Evolutionary conservation across 2,797 vertebrate genomes (phyloP), one percentile per base, ranked within the genome.

Genomic region (Platalea minor): DNA sequence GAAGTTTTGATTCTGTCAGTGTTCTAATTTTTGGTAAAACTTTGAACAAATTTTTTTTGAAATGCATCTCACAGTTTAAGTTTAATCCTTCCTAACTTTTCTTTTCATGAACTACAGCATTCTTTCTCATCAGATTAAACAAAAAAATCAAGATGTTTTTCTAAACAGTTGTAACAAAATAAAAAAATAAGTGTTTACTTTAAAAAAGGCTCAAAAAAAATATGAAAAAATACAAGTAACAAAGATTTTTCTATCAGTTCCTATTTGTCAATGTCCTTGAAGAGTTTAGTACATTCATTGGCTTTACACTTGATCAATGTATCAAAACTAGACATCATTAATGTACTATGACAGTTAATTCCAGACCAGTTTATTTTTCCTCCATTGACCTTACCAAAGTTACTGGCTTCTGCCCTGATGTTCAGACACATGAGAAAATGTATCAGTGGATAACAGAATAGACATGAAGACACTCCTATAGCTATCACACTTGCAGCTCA

Each of bases 281-380:
- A 45, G 29, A 60, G 24, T 64, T 70, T 73, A 73, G 29, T 61
- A 37, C 6, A 5, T 63, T 77, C 21, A 46, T 53, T 63, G 26
- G 2, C 7, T 93, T 93, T 73, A 33, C 8, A 50, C 5, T 83
- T 91, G n/a, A 67, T 63, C 63, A 82, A 17, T 70, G 21, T 53
- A 54, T 89, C 67, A 87, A 85, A 82, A 68, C 1, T 65, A 67
- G 91, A 13, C 18, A 39, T 76, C 39, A 51, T 69, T 76, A 87
- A 89, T 76, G 35, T 54, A 54, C 31, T 54, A 60, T 20, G 70
- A 91, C 77, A 88, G 53, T 63, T 92, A 74, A 80, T 61, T 94
- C 46, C 28, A 78, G 19, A 79, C 3, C 33, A 83, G 19, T 93
- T 83, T 50, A n/a, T 50, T 92, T 93, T 88, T 56, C 31, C 10